Base-by-base conservation (phyloP, 2,888 invertebrate genomes). In the Calliphora vomitoria region DNA sequence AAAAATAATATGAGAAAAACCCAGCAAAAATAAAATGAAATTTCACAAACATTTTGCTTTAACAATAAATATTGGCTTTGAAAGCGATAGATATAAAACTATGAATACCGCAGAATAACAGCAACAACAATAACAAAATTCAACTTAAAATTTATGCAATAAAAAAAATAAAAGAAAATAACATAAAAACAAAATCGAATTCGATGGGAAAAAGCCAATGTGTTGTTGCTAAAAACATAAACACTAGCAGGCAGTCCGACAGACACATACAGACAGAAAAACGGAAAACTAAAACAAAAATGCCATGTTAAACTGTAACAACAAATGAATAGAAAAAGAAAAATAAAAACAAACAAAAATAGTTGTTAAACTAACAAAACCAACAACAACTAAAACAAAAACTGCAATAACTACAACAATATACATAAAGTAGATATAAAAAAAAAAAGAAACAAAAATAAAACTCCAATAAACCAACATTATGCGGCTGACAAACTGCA, bases 401-500 rank as follows among this genome's bases (percentile, higher is more conserved):
- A 47, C 13, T 11, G 13, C 41, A 62, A 31, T 53, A 72, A 38
- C 38, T 50, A 62, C 50, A 20, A 69, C 44, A 82, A 78, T 13
- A 64, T 47, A 13, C n/a, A 58, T n/a, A 25, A 25, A 25, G 25
- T 25, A 69, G 64, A 72, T 18, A 68, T 41, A 41, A n/a, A 8
- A 41, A 10, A 35, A 60, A 31, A 11, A 41, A 31, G n/a, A 44
- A 58, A 47, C 10, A 20, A 68, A 44, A 55, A 47, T 72, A 66
- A 76, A 78, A 78, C 74, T 78, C 44, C 78, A 78, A 84, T 72
- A 76, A 83, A 82, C 75, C 84, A 86, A 79, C 86, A 86, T 85
- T 86, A 85, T 88, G 84, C 79, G 85, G 88, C 85, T 85, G 82
- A 82, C 80, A 74, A 79, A 88, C 71, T 82, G 82, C 88, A 85